Evolutionary conservation across 1,140 invertebrate species (phyloP), one percentile per base, ranked within the genome.

Genomic region (Orchesella cincta): DNA sequence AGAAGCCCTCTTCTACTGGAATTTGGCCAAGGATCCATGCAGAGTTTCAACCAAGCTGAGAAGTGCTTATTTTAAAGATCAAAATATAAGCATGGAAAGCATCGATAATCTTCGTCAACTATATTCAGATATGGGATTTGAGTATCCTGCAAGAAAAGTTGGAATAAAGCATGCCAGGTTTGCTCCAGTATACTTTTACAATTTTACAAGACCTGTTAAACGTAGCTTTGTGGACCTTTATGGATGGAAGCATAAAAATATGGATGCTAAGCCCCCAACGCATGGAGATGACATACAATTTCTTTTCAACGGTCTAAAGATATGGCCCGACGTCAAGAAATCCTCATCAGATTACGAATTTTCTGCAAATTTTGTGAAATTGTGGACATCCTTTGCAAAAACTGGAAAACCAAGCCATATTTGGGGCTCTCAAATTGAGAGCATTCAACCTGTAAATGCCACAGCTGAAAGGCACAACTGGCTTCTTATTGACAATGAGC

Each of bases 1-100:
- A 31, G 12, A 31, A 2, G 28, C 29, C 2, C 51, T 77, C 29
- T 39, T 73, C 12, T 77, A 36, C 36, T n/a, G 39, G 8, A n/a
- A 54, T 28, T 73, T 31, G 3, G 70, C 76, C 0, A 3, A 36
- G 23, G 76, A 77, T 52, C 70, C 76, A 31, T 73, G 76, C 51
- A 62, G n/a, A 12, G 76, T 77, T 0, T 73, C 76, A 0, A 23
- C 31, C 3, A 51, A 77, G 62, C 23, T 77, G 20, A 34, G 46
- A 28, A 57, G 54, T 70, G 70, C 35, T 77, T 72, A 52, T 57
- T 77, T n/a, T 3, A 8, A 36, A 29, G 71, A 3, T 1, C 36
- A 73, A 39, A 20, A 3, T 5, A 39, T 73, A 14, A 18, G 34
- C 12, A 36, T 46, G 35, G 71, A 73, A 2, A 74, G 23, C 28